A percentile compares a stretch with the other conserved stretches of the same genome.
Conservation (phyloP, 2,113 vertebrate species). For the Rhinichthys klamathensis region DNA sequence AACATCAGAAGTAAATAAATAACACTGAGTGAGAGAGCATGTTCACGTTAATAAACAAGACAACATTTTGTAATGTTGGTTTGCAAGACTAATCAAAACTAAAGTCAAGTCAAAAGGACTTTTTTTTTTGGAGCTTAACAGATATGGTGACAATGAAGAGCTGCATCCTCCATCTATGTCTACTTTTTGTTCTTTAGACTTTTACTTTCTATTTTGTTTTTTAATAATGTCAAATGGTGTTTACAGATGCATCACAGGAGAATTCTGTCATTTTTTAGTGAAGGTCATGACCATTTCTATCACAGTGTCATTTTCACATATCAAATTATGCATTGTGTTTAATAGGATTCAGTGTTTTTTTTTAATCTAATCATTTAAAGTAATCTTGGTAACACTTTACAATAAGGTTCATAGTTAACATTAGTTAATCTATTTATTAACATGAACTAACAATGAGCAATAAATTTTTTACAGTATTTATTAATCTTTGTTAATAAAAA, state of each 20-base stretch:
- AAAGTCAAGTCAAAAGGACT: background rate
- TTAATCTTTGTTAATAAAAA: no score
- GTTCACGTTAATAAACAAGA: background rate
- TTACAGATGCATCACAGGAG: background rate
- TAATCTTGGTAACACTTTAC: no score
- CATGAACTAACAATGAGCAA: no score
- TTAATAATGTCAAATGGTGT: background rate
- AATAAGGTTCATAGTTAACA: no score
- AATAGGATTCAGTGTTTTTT: background rate
- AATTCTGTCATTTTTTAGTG: background rate
- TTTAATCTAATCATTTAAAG: background rate
- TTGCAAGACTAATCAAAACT: background rate
- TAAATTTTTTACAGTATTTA: no score
- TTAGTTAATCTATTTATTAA: no score
- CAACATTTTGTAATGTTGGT: background rate
- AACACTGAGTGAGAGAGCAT: background rate
- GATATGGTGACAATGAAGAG: background rate
- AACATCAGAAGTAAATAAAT: background rate
- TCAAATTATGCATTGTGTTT: background rate
- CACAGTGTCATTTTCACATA: background rate
- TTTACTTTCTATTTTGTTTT: background rate
- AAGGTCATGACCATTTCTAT: background rate
- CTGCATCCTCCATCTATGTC: background rate
- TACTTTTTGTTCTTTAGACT: background rate
- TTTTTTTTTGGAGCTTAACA: background rate